phyloP scores from a whole-genome alignment of 2,888 invertebrate genomes.

The Heterodera filipjevi region DNA sequence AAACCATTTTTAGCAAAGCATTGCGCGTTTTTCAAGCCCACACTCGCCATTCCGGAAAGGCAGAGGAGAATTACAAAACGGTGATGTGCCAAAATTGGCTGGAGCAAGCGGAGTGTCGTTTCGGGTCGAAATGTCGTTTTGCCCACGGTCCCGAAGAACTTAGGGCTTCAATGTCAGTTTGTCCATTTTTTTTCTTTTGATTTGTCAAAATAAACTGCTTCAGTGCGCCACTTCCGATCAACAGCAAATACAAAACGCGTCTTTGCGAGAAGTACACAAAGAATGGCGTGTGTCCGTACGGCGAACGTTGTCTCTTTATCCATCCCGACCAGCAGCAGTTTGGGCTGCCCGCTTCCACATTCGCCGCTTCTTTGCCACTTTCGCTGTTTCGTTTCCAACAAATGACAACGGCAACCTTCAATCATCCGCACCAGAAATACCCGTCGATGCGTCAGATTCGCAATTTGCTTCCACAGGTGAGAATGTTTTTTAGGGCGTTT shows the following conservation, averaged over 20 bases:
- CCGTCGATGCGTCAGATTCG: not conserved
- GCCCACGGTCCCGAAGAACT: conserved; percentile 57
- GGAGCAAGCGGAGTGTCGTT: conserved; percentile 51
- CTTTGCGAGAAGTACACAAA: conserved; percentile 59
- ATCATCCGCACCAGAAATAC: not conserved
- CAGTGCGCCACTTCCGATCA: conserved; percentile 49
- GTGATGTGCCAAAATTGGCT: conserved; percentile 60
- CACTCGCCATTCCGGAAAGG: not conserved
- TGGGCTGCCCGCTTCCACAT: not conserved
- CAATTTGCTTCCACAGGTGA: conserved; percentile 7
- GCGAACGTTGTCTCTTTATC: conserved; percentile 55
- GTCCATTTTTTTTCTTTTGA: not conserved
- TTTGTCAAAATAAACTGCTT: conserved; percentile 2
- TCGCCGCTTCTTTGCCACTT: not conserved
- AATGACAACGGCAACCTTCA: not conserved
- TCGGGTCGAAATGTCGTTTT: conserved; percentile 56
- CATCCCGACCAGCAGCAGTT: conserved; percentile 42
- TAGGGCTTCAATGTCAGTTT: conserved; percentile 48
- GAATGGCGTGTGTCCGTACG: conserved; percentile 57
- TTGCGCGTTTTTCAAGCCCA: conserved; percentile 11
- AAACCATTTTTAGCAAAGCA: conserved; percentile 6
- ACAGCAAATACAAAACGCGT: conserved; percentile 57
- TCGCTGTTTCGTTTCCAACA: not conserved
- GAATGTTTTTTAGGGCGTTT: no score
- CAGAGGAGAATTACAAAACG: conserved; percentile 47